Percentiles rank a stretch among this genome's conserved stretches.
Conservation (phyloP, 2,888 invertebrate genomes). For the Apamea sordens region DNA sequence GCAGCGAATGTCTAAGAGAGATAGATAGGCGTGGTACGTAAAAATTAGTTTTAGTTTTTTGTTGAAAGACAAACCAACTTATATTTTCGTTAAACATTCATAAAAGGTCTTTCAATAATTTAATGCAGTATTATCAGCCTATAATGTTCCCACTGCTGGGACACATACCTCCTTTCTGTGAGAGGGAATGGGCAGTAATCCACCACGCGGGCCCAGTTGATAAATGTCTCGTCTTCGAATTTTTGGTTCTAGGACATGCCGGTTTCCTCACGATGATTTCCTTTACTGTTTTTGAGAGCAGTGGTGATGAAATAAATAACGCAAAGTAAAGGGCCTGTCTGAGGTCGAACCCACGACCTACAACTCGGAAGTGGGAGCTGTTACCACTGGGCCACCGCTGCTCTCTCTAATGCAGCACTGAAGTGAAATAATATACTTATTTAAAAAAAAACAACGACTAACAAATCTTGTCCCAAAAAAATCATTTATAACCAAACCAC, state of each 20-base stretch:
- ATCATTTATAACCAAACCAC: conserved; percentile 3
- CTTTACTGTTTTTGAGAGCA: neutral
- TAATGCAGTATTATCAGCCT: neutral
- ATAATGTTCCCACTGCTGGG: neutral
- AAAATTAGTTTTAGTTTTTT: neutral
- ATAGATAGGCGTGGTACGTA: conserved; percentile 1
- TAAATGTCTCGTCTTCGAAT: neutral
- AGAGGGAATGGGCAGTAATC: neutral
- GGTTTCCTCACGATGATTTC: neutral
- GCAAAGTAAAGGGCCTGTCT: neutral
- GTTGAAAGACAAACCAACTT: neutral
- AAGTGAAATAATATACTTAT: neutral
- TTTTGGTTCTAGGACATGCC: neutral
- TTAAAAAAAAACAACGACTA: neutral
- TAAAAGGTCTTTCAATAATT: neutral
- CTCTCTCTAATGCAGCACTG: neutral
- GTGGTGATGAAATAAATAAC: neutral
- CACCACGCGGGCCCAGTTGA: neutral
- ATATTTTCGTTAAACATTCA: neutral
- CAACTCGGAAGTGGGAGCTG: too few species aligned
- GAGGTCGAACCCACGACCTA: neutral
- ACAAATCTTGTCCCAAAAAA: neutral
- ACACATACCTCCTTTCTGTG: neutral
- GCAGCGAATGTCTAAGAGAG: conserved; percentile 24
- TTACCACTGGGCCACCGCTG: too few species aligned